These are phyloP conservation scores for Plumapathes pennacea DNA, from an alignment of 92 coral and sea anemone species.

Conservation along the genomic window DNA sequence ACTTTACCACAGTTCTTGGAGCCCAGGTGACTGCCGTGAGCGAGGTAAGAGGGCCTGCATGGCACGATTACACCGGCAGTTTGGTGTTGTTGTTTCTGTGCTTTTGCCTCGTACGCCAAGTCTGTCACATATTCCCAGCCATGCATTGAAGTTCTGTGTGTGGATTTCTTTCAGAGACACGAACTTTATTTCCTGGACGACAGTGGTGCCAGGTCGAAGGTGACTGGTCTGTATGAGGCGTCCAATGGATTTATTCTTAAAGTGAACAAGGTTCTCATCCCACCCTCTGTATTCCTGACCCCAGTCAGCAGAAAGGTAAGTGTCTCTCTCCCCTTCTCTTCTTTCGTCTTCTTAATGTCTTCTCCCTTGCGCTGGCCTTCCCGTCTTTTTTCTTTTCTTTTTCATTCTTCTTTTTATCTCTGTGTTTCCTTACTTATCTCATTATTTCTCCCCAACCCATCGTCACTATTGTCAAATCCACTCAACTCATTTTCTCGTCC, in stretches of 20 bases:
- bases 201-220: slow-evolving; percentile 34
- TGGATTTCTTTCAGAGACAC: slow-evolving; percentile 20
- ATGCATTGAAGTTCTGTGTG: neutral
- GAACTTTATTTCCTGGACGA: slow-evolving; percentile 25
- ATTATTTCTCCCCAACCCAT: too few relatives aligned
- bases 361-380: too few relatives aligned
- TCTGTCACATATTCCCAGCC: neutral
- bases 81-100: too few relatives aligned
- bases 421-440: too few relatives aligned
- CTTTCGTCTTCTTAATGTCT: neutral
- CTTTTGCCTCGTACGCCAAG: too few relatives aligned
- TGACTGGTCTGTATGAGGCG: slow-evolving; percentile 40
- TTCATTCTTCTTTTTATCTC: too few relatives aligned
- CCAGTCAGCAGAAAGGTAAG: neutral
- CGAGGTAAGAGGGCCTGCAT: slow-evolving; percentile 22
- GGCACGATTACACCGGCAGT: neutral
- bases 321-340: neutral
- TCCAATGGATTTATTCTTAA: slow-evolving; percentile 67
- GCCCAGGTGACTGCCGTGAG: slow-evolving; percentile 49
- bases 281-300: slow-evolving; percentile 17
- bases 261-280: slow-evolving; percentile 46
- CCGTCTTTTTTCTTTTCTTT: too few relatives aligned
- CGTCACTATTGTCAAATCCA: too few relatives aligned
- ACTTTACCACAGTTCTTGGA: slow-evolving; percentile 68
- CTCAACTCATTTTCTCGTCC: too few relatives aligned